A percentile compares a stretch with the other conserved stretches of the same genome.
Evolutionary conservation across 2,113 vertebrate species (phyloP).

Genomic region (Microcebus murinus): DNA sequence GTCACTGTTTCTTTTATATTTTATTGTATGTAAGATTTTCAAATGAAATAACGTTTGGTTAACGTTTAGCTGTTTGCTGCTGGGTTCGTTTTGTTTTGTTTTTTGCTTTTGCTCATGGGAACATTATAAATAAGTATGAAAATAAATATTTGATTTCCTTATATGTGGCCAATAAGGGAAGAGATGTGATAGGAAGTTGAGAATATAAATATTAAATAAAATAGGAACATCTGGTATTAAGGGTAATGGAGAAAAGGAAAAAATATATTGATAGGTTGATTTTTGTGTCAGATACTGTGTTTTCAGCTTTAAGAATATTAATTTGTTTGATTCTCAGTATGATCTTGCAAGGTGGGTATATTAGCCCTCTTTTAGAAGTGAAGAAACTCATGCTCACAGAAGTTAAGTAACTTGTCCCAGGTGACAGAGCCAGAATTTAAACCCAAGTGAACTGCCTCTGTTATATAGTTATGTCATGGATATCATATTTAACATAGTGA

Average conservation of each 20-base stretch:
- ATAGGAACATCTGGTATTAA: conserved; percentile 17
- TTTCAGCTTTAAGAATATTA: conserved; percentile 61
- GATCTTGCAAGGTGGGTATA: neutral
- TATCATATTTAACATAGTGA: neutral
- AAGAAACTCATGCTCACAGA: conserved; percentile 41
- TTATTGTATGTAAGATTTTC: conserved; percentile 38
- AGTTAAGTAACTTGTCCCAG: conserved; percentile 44
- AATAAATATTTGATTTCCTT: conserved; percentile 44
- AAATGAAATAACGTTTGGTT: conserved; percentile 48
- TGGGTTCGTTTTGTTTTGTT: neutral
- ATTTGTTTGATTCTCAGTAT: conserved; percentile 36
- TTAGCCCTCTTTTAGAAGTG: conserved; percentile 38
- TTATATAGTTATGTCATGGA: neutral
- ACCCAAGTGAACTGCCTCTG: conserved; percentile 36
- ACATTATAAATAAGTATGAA: conserved; percentile 37
- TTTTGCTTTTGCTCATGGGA: conserved; percentile 31
- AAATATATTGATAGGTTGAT: conserved; percentile 8
- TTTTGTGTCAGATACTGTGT: conserved; percentile 54
- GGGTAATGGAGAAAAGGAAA: conserved; percentile 19
- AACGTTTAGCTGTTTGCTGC: conserved; percentile 35
- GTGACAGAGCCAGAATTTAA: conserved; percentile 48
- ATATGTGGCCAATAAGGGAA: conserved; percentile 18
- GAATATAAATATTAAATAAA: conserved; percentile 37
- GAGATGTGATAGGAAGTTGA: neutral
- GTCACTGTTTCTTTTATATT: conserved; percentile 23